Conservation (phyloP, 2,113 vertebrate species). For the Nyctibius bracteatus region DNA sequence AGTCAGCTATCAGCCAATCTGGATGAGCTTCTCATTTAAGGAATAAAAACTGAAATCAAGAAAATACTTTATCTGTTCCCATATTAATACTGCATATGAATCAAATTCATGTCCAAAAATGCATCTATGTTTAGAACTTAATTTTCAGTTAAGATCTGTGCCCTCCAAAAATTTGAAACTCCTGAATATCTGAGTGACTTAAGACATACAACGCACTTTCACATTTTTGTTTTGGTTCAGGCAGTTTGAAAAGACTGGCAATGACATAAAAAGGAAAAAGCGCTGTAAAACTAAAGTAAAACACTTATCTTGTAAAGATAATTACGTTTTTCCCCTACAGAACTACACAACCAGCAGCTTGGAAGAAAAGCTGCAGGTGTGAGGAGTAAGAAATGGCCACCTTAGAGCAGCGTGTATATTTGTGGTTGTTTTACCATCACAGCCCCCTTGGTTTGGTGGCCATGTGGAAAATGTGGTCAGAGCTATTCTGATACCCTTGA, state of each 20-base stretch:
- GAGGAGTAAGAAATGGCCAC: background rate
- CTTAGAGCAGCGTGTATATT: accelerated
- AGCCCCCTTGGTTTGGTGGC: background rate
- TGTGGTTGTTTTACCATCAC: background rate
- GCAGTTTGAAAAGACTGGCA: background rate
- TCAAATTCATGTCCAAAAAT: background rate
- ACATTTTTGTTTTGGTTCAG: accelerated
- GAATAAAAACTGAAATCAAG: background rate
- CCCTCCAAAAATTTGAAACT: background rate
- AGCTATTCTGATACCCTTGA: background rate
- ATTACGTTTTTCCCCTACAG: background rate
- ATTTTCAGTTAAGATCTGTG: background rate
- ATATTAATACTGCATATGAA: background rate
- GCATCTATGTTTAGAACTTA: background rate
- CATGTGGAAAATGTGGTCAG: background rate
- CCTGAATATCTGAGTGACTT: background rate
- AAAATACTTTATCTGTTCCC: background rate
- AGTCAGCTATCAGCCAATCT: background rate
- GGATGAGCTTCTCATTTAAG: background rate
- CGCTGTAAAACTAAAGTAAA: background rate
- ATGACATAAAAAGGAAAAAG: background rate
- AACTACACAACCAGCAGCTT: background rate
- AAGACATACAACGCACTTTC: background rate
- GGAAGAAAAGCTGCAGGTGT: background rate
- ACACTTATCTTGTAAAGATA: background rate